phyloP scores from a whole-genome alignment of 2,888 invertebrate genomes.

The Nebria brevicollis region DNA sequence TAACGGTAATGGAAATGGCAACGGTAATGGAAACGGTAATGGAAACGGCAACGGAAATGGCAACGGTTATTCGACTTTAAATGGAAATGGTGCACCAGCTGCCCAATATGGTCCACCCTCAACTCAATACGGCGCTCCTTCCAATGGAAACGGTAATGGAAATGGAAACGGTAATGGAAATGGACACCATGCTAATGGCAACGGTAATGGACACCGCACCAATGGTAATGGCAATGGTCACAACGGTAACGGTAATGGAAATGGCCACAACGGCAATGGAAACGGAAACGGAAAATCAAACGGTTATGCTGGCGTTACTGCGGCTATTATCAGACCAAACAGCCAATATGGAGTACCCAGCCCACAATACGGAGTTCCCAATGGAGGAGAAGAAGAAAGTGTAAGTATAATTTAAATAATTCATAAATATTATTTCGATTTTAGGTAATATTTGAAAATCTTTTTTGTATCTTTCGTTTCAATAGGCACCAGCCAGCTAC shows the following conservation, averaged over 20 bases:
- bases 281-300: slow-evolving; percentile 28
- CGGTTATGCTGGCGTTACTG: slow-evolving; percentile 45
- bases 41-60: slow-evolving; percentile 33
- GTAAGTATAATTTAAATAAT: slow-evolving; percentile 2
- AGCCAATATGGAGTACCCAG: slow-evolving; percentile 36
- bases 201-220: slow-evolving; percentile 19
- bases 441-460: background rate
- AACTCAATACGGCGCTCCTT: slow-evolving; percentile 50
- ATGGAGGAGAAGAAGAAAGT: slow-evolving; percentile 35
- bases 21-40: slow-evolving; percentile 32
- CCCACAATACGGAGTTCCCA: slow-evolving; percentile 35
- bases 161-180: slow-evolving; percentile 46
- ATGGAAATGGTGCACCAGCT: slow-evolving; percentile 20
- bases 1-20: slow-evolving; percentile 29
- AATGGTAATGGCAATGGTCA: slow-evolving; percentile 27
- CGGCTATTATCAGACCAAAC: slow-evolving; percentile 53
- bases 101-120: slow-evolving; percentile 54
- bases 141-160: slow-evolving; percentile 49
- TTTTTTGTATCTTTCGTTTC: background rate
- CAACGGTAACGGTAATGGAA: slow-evolving; percentile 33
- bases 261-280: slow-evolving; percentile 45
- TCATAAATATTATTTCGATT: background rate
- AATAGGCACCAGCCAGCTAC: slow-evolving; percentile 66
- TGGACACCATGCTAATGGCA: slow-evolving; percentile 12
- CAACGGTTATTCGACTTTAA: slow-evolving; percentile 1